Conservation (phyloP, 2,113 vertebrate species). For the Raja brachyura region DNA sequence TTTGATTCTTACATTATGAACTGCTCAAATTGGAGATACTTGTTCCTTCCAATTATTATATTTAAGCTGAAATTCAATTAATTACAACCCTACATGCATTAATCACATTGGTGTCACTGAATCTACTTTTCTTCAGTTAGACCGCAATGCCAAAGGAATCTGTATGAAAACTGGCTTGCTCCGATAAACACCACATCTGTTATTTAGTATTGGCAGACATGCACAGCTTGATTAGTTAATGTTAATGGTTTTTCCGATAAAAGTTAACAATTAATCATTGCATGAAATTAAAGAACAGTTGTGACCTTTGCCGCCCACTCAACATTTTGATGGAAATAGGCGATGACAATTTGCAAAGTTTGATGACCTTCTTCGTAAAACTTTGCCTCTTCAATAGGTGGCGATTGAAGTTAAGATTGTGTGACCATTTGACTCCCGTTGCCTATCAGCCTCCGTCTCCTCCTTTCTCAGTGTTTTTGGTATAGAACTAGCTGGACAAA, state of each 20-base stretch:
- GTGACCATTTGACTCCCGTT: background rate
- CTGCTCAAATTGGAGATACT: background rate
- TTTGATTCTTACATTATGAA: background rate
- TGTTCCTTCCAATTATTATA: background rate
- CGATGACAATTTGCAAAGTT: background rate
- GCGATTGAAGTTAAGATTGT: background rate
- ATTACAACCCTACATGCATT: background rate
- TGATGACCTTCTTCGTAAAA: background rate
- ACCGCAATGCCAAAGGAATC: background rate
- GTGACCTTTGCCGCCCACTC: background rate
- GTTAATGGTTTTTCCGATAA: background rate
- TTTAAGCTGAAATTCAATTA: background rate
- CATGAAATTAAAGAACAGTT: background rate
- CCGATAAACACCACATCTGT: background rate
- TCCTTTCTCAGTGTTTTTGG: background rate
- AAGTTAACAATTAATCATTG: background rate
- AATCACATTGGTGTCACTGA: background rate
- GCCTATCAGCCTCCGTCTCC: background rate
- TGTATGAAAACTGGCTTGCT: background rate
- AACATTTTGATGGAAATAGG: background rate
- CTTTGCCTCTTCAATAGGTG: background rate
- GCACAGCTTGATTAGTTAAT: background rate
- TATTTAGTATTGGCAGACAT: background rate
- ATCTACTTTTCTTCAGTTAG: background rate
- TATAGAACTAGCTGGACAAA: background rate